Evolutionary conservation across 2,888 invertebrate species (phyloP).

Genomic region (Parasteatoda lunata): DNA sequence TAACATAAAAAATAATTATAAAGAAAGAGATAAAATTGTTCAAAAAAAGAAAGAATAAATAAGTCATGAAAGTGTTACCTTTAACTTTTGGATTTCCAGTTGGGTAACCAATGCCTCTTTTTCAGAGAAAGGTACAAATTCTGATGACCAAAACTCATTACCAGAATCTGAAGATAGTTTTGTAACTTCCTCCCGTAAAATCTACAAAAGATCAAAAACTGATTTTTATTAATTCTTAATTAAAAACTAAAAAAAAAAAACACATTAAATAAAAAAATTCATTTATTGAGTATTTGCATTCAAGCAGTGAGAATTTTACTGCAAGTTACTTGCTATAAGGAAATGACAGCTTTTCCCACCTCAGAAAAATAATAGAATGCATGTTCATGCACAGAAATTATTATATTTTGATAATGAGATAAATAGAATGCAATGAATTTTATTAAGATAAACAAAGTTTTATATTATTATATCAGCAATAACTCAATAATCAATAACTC

Average conservation of each 20-base stretch:
- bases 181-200: constrained; percentile 75
- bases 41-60: not conserved
- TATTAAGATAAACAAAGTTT: too few species aligned
- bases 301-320: too few species aligned
- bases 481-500: too few species aligned
- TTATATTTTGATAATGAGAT: too few species aligned
- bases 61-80: constrained; percentile 75
- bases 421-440: too few species aligned
- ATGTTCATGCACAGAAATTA: too few species aligned
- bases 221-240: not conserved
- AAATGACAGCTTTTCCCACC: too few species aligned
- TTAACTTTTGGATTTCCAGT: constrained; percentile 80
- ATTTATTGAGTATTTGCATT: not conserved
- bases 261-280: not conserved
- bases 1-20: not conserved
- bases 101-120: constrained; percentile 82
- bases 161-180: constrained; percentile 74
- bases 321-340: too few species aligned
- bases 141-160: constrained; percentile 74
- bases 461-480: too few species aligned
- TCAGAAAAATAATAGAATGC: too few species aligned
- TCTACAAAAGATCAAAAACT: constrained; percentile 70
- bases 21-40: not conserved
- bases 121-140: constrained; percentile 78
- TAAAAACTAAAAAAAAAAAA: not conserved